A percentile compares a stretch with the other conserved stretches of the same genome.
Evolutionary conservation across 2,888 invertebrate genomes (phyloP).

Genomic region (Zaprionus lineosus): DNA sequence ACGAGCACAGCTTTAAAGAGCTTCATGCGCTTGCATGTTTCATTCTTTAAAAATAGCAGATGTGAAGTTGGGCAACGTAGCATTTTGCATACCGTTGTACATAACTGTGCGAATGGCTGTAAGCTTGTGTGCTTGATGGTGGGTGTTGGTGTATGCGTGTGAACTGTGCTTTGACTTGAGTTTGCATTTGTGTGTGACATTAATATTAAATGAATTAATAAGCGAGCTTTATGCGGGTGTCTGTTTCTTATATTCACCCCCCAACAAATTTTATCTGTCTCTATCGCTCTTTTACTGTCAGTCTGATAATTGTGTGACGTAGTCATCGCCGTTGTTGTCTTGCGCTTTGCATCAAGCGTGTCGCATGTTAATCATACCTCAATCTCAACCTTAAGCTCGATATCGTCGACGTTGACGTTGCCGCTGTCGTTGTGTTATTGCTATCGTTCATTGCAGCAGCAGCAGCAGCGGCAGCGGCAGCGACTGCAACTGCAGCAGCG

Average conservation of each 20-base stretch:
- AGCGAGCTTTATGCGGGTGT: conserved; percentile 38
- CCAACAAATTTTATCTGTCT: background rate
- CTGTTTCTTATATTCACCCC: conserved; percentile 8
- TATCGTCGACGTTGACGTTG: too few relatives aligned
- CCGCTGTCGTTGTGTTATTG: too few relatives aligned
- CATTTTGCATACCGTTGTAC: conserved; percentile 1
- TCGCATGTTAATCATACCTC: conserved; percentile 63
- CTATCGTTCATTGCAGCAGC: conserved; percentile 13
- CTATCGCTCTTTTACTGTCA: background rate
- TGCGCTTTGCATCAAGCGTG: conserved; percentile 46
- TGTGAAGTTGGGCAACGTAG: conserved; percentile 59
- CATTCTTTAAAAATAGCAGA: conserved; percentile 52
- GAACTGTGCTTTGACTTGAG: background rate
- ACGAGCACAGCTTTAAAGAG: conserved; percentile 39
- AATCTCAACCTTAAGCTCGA: conserved; percentile 32
- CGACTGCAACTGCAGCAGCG: conserved; percentile 17
- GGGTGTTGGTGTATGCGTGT: background rate
- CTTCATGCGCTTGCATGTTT: conserved; percentile 28
- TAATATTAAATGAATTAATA: conserved; percentile 72
- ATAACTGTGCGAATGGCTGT: too few relatives aligned
- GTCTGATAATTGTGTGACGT: conserved; percentile 28
- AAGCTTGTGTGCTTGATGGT: background rate
- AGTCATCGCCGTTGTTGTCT: conserved; percentile 13
- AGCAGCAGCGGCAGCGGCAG: conserved; percentile 5
- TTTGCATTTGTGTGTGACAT: conserved; percentile 24